phyloP scores from a whole-genome alignment of 2,113 vertebrate genomes.

The Clarias batrachus region DNA sequence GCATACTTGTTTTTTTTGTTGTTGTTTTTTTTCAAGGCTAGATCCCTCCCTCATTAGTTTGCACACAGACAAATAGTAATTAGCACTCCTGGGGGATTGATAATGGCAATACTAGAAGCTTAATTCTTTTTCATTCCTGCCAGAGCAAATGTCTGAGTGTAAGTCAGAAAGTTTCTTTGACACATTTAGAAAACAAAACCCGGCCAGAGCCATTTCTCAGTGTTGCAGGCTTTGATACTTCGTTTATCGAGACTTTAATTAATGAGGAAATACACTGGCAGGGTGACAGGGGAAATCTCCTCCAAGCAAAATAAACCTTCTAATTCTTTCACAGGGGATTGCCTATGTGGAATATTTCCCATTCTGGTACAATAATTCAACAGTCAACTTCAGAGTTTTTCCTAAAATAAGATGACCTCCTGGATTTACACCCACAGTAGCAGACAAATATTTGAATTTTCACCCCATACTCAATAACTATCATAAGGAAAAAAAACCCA shows the following conservation, averaged over 20 bases:
- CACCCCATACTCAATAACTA: conserved; percentile 46
- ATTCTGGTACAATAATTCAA: conserved; percentile 25
- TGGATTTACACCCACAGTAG: conserved; percentile 30
- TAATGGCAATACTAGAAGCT: conserved; percentile 32
- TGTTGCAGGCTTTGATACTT: conserved; percentile 67
- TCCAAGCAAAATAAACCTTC: conserved; percentile 60
- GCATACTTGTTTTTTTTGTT: background rate
- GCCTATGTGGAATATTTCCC: conserved; percentile 41
- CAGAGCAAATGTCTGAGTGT: background rate
- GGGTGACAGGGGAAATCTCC: conserved; percentile 64
- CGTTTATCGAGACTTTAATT: conserved; percentile 74
- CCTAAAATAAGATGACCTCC: conserved; percentile 33
- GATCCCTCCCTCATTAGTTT: conserved; percentile 44
- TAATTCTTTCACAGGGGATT: conserved; percentile 61
- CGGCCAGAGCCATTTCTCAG: conserved; percentile 65
- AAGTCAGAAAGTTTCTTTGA: conserved; percentile 36
- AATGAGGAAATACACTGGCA: conserved; percentile 68
- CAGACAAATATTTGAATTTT: conserved; percentile 53
- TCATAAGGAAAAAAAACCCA: conserved; percentile 50
- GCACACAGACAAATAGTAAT: conserved; percentile 44
- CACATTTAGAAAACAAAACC: conserved; percentile 29
- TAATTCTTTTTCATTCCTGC: conserved; percentile 13
- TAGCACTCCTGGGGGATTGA: conserved; percentile 41
- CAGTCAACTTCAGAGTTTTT: background rate
- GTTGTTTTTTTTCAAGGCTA: conserved; percentile 30